These are phyloP conservation scores for Vespertilio murinus DNA, from an alignment of 2,797 vertebrate genomes.

Conservation along the genomic window DNA sequence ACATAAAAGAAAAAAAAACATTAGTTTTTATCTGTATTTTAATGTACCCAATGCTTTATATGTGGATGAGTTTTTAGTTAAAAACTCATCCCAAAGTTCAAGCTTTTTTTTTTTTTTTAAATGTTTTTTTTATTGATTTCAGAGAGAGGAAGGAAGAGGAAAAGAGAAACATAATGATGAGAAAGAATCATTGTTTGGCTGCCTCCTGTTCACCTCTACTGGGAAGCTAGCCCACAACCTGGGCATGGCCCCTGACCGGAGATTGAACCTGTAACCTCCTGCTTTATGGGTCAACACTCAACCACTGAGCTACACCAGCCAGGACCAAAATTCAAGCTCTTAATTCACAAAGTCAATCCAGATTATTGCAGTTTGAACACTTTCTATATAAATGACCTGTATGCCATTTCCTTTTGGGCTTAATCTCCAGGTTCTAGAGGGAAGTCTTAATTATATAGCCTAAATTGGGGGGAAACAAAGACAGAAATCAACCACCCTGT, in stretches of 20 bases:
- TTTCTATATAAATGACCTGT: not conserved
- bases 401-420: not conserved
- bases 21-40: not conserved
- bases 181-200: too few species aligned
- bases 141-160: too few species aligned
- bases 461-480: not conserved
- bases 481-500: not conserved
- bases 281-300: too few species aligned
- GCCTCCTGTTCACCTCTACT: too few species aligned
- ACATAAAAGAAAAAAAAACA: not conserved
- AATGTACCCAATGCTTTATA: not conserved
- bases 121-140: too few species aligned
- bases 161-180: too few species aligned
- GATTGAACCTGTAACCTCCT: too few species aligned
- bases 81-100: not conserved
- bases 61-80: not conserved
- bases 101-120: not conserved
- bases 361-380: not conserved
- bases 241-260: too few species aligned
- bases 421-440: not conserved
- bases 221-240: too few species aligned
- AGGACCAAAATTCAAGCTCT: not conserved
- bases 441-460: not conserved
- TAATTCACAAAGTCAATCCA: not conserved
- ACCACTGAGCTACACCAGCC: too few species aligned